phyloP scores from a whole-genome alignment of 2,113 vertebrate genomes.

The Lagenorhynchus albirostris region DNA sequence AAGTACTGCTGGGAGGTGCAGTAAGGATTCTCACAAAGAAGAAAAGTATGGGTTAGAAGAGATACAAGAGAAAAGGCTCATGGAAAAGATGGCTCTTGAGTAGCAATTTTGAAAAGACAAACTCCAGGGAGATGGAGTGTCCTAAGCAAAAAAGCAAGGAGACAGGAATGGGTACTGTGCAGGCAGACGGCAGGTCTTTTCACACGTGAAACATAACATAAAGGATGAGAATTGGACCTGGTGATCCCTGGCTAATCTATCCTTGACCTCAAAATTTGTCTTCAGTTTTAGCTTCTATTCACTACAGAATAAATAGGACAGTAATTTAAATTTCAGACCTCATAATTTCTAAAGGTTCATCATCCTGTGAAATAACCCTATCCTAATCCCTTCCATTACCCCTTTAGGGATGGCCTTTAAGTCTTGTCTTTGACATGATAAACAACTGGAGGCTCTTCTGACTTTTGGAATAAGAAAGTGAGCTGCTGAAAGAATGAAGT shows the following conservation, averaged over 20 bases:
- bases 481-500: slow-evolving; percentile 1
- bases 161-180: not conserved
- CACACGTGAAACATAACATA: not conserved
- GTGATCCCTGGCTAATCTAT: not conserved
- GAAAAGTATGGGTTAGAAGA: not conserved
- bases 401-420: not conserved
- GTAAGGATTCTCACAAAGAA: slow-evolving; percentile 16
- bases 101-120: not conserved
- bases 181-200: not conserved
- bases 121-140: not conserved
- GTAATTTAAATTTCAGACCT: not conserved
- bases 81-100: not conserved
- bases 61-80: not conserved
- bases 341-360: slow-evolving; percentile 14
- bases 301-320: not conserved
- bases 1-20: not conserved
- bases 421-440: not conserved
- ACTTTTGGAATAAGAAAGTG: slow-evolving; percentile 11
- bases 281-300: slow-evolving; percentile 20
- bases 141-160: not conserved
- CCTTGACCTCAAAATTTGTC: slow-evolving; percentile 1
- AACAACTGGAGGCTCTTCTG: not conserved
- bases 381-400: not conserved
- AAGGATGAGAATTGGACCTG: not conserved
- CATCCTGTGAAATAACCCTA: not conserved